phyloP scores from a whole-genome alignment of 2,797 vertebrate species.

The Decapterus maruadsi region DNA sequence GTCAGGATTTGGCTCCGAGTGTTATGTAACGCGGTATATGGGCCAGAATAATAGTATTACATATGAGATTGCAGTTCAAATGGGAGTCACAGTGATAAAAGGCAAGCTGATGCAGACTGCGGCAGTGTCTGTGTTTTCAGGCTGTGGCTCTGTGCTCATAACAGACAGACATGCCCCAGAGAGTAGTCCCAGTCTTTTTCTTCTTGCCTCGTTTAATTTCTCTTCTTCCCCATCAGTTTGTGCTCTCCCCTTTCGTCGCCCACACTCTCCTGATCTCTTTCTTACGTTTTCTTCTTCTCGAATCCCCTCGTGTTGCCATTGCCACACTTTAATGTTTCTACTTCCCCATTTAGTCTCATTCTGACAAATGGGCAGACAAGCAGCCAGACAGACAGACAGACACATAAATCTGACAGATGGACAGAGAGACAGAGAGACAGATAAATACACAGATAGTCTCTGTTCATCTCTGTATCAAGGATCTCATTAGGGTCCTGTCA shows the following conservation, averaged over 20 bases:
- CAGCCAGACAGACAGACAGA: slow-evolving; percentile 13
- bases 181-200: slow-evolving; percentile 47
- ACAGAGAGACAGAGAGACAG: slow-evolving; percentile 10
- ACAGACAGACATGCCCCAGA: slow-evolving; percentile 66
- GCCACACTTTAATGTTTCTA: slow-evolving; percentile 50
- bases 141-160: slow-evolving; percentile 60
- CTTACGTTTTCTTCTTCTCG: slow-evolving; percentile 36
- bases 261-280: slow-evolving; percentile 15
- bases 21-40: slow-evolving; percentile 77
- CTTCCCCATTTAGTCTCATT: slow-evolving; percentile 53
- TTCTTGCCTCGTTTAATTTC: slow-evolving; percentile 62
- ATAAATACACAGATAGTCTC: slow-evolving; percentile 8
- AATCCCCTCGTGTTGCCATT: slow-evolving; percentile 33
- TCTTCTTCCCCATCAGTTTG: slow-evolving; percentile 49
- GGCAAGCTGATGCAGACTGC: slow-evolving; percentile 71
- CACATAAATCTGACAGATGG: background rate
- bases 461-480: slow-evolving; percentile 43
- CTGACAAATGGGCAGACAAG: slow-evolving; percentile 28
- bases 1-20: slow-evolving; percentile 74
- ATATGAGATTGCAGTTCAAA: slow-evolving; percentile 76
- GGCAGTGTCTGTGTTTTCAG: slow-evolving; percentile 71
- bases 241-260: slow-evolving; percentile 38
- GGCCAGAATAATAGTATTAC: slow-evolving; percentile 79
- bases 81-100: slow-evolving; percentile 62
- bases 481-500: slow-evolving; percentile 77